Percentiles rank a stretch among this genome's conserved stretches.
Conservation (phyloP, 1,140 invertebrate species). For the Drosophila willistoni region DNA sequence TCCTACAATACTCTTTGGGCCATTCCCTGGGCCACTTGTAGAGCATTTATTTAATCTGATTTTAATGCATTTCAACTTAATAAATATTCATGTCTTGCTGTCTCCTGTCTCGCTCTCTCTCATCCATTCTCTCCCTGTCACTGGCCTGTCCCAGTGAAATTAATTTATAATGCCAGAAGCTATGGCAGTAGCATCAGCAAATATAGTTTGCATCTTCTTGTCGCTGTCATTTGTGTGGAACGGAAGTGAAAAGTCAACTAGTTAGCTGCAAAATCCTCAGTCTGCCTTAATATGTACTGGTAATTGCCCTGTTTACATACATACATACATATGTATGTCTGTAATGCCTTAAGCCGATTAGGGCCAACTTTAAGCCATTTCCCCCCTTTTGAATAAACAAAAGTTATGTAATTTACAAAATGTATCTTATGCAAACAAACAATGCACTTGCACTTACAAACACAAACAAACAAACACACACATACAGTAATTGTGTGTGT, state of each 20-base stretch:
- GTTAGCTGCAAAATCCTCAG: constrained; percentile 7
- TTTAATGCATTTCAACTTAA: constrained; percentile 68
- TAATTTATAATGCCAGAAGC: constrained; percentile 57
- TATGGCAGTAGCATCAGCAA: neutral
- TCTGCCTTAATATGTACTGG: constrained; percentile 7
- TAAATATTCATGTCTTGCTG: constrained; percentile 50
- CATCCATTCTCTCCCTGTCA: too few relatives aligned
- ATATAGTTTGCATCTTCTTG: constrained; percentile 14
- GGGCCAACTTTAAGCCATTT: constrained; percentile 52
- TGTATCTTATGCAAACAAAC: constrained; percentile 38
- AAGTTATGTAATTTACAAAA: constrained; percentile 45
- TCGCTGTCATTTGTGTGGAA: constrained; percentile 39
- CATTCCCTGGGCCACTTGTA: constrained; percentile 47
- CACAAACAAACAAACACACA: neutral
- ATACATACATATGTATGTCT: neutral
- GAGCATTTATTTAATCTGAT: constrained; percentile 70
- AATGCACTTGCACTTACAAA: constrained; percentile 20
- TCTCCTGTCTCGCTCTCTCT: neutral
- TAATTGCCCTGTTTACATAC: constrained; percentile 31
- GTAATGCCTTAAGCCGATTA: constrained; percentile 70
- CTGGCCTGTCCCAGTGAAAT: constrained; percentile 17
- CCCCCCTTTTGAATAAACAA: constrained; percentile 39
- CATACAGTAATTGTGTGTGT: neutral
- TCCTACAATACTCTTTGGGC: constrained; percentile 11
- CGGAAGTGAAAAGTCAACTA: constrained; percentile 55